These are phyloP conservation scores for Pseudolaguvia tuberculata DNA, from an alignment of 2,113 vertebrate species.

Conservation along the genomic window DNA sequence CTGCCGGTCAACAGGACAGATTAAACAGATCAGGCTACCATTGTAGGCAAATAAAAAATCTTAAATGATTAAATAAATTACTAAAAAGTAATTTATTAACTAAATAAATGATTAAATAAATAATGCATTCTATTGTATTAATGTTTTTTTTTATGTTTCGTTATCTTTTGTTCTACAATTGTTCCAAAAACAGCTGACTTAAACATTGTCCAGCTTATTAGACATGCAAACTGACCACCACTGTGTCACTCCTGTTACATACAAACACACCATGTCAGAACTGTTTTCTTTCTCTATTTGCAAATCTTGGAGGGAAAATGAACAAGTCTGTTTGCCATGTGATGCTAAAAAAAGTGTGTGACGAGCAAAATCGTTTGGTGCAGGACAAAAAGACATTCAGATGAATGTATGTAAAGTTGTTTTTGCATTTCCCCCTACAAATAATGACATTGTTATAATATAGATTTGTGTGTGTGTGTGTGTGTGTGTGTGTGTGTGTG, in stretches of 20 bases:
- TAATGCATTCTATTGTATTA: neutral
- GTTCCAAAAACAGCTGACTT: slow-evolving; percentile 28
- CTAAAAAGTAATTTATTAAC: neutral
- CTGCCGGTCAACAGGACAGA: slow-evolving; percentile 90
- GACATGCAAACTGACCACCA: slow-evolving; percentile 44
- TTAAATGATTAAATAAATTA: slow-evolving; percentile 25
- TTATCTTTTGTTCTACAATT: neutral
- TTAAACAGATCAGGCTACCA: slow-evolving; percentile 85
- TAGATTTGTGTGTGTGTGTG: no score
- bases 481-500: no score
- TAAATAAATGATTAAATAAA: neutral
- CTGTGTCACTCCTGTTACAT: no score
- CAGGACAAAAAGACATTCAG: neutral
- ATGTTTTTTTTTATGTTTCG: neutral
- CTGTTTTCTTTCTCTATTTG: slow-evolving; percentile 67
- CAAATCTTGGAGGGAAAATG: slow-evolving; percentile 70
- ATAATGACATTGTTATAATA: slow-evolving; percentile 62
- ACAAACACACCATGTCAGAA: slow-evolving; percentile 54
- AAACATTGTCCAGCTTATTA: slow-evolving; percentile 36
- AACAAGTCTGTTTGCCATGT: slow-evolving; percentile 80
- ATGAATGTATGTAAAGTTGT: slow-evolving; percentile 82
- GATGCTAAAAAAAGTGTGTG: slow-evolving; percentile 79
- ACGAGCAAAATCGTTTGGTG: slow-evolving; percentile 70
- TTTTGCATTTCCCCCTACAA: no score
- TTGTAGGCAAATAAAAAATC: slow-evolving; percentile 41